Evolutionary conservation across 2,888 invertebrate genomes (phyloP), one percentile per base, ranked within the genome.

Genomic region (Nymphalis urticae): DNA sequence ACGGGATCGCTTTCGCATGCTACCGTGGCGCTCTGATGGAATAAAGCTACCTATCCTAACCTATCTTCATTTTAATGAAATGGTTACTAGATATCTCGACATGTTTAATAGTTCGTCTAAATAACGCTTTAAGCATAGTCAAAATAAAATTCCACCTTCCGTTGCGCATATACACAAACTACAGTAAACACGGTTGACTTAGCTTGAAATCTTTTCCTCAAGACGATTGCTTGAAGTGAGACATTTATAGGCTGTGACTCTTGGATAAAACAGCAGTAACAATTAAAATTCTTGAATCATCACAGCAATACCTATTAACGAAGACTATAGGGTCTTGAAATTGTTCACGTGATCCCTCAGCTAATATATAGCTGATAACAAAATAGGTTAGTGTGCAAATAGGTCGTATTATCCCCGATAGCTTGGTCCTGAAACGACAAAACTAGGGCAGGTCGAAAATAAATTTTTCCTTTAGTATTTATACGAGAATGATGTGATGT

Each of bases 401-500:
- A 71, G 62, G 62, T 47, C 60, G 24, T 24, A 48, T 63, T 63
- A 58, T 63, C 50, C 58, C 62, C 27, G 27, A 58, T 51, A 42
- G 42, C 61, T 42, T 54, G n/a, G 48, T 53, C 51, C 64, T 68
- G 61, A 62, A 58, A 60, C 47, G 19, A 47, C 42, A 54, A 68
- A 68, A 68, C 59, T 72, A 51, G 72, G 70, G 59, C 72, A 66
- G 17, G 47, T 17, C 48, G 42, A 48, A 32, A 62, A 32, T 59
- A 61, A 67, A 54, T 48, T 65, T 72, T 72, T 51, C 67, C 67
- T 68, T 32, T 50, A 62, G n/a, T 21, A 61, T 36, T 56, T 50
- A 61, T 48, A 64, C 54, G 59, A 66, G 53, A 64, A 59, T 67
- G 72, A 72, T 61, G 72, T 75, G 75, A 73, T 73, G 77, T 85